Evolutionary conservation across 2,113 vertebrate genomes (phyloP).

Genomic region (Pantherophis guttatus): DNA sequence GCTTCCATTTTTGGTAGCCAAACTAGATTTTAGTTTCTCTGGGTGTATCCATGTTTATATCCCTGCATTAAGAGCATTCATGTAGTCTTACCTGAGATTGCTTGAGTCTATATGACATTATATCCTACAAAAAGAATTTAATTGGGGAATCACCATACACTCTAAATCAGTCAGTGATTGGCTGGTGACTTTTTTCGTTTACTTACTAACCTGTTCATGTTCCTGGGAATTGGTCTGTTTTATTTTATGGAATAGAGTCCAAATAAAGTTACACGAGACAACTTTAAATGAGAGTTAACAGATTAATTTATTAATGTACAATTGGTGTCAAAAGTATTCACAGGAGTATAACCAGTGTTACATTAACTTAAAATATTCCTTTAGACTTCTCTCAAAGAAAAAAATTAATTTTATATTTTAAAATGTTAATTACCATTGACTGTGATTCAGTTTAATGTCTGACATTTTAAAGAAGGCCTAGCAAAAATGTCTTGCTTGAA

Average conservation of each 20-base stretch:
- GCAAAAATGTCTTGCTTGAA: neutral
- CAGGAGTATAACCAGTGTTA: neutral
- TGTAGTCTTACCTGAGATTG: slow-evolving; percentile 8
- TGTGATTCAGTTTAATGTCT: neutral
- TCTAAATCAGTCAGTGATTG: neutral
- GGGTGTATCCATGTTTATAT: neutral
- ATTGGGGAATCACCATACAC: neutral
- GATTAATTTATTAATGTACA: neutral
- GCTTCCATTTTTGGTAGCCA: neutral
- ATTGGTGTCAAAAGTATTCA: neutral
- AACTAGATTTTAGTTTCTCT: slow-evolving; percentile 16
- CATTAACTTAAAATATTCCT: neutral
- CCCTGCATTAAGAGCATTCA: neutral
- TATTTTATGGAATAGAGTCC: neutral
- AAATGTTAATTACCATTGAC: neutral
- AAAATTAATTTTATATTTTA: neutral
- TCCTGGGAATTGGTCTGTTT: neutral
- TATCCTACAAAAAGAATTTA: neutral
- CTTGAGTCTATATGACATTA: neutral
- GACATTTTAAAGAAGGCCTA: neutral
- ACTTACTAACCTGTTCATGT: neutral
- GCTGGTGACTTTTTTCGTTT: neutral
- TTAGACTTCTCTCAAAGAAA: neutral
- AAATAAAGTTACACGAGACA: neutral
- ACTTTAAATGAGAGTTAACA: neutral